Conservation (phyloP, 2,797 vertebrate species). For the Eidolon dupreanum region DNA sequence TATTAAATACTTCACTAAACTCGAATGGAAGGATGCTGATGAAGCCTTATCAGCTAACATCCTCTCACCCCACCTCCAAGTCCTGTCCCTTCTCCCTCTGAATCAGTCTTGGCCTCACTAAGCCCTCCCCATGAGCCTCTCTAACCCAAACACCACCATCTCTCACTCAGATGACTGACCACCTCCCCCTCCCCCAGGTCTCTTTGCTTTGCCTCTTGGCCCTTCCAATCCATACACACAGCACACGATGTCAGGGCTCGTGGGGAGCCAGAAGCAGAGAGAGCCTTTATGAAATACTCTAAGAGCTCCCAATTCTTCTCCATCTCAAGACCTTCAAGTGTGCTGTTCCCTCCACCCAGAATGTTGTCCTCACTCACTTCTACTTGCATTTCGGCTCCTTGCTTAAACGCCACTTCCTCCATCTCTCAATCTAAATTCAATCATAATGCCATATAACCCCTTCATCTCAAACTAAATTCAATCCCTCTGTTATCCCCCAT, state of each 20-base stretch:
- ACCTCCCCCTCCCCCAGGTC: background rate
- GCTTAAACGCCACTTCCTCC: background rate
- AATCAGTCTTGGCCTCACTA: background rate
- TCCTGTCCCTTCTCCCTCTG: background rate
- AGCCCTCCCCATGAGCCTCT: background rate
- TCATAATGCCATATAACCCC: background rate
- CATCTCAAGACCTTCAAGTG: background rate
- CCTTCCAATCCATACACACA: background rate
- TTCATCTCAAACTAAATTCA: background rate
- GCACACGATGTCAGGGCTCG: fast-evolving
- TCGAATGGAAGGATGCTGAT: background rate
- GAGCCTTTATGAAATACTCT: background rate
- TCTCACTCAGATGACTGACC: background rate
- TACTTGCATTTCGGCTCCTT: background rate
- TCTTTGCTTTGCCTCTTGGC: background rate
- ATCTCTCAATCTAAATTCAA: background rate
- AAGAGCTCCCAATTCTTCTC: background rate
- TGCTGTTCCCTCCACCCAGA: background rate
- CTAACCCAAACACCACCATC: background rate
- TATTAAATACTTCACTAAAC: background rate
- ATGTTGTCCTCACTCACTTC: background rate
- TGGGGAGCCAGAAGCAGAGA: background rate
- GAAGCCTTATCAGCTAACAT: background rate
- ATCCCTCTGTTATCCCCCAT: background rate
- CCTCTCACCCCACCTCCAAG: background rate